Evolutionary conservation across 2,797 vertebrate genomes (phyloP), one percentile per base, ranked within the genome.

Genomic region (Ispidina lecontei): DNA sequence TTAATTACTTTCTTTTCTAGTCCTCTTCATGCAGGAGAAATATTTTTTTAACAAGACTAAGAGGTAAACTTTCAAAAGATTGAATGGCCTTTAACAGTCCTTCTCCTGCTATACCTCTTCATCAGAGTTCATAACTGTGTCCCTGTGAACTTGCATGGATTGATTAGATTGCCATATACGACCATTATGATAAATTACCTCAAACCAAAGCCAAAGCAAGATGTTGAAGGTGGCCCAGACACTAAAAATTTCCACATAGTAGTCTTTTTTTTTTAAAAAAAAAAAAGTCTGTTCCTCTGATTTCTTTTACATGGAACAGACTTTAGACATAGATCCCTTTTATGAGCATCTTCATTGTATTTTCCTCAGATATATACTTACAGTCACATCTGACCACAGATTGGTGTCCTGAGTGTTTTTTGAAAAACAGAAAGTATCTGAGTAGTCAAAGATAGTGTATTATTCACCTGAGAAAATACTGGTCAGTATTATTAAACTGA

Each of bases 11-110:
- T 4, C 8, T 77, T 90, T 82, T 87, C 19, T 51, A 68, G 14
- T 72, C 28, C 15, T 73, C 29, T 80, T 47, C 22, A 77, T 1
- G 1, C 7, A 80, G 37, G 37, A 83, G 41, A 93, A 85, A 77
- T 67, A 79, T 91, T 91, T 95, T 90, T 90, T 91, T 65, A 89
- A 69, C 72, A 83, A 56, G 65, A 41, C 21, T 69, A 59, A 82
- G 87, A 74, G 84, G 65, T 85, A 92, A 89, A 72, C 41, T 39
- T 95, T 95, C 78, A 93, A 89, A 92, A 68, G 15, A 35, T 33
- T 2, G 2, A 76, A 43, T 82, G 19, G 5, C 2, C 1, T 74
- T 85, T 80, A 89, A 41, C 33, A 77, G 37, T 37, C 31, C 10
- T 76, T 91, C 60, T 77, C 21, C 39, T 89, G 43, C 26, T 91